Conservation (phyloP, 92 coral and sea anemone species). For the Hydrozoanthus gracilis region DNA sequence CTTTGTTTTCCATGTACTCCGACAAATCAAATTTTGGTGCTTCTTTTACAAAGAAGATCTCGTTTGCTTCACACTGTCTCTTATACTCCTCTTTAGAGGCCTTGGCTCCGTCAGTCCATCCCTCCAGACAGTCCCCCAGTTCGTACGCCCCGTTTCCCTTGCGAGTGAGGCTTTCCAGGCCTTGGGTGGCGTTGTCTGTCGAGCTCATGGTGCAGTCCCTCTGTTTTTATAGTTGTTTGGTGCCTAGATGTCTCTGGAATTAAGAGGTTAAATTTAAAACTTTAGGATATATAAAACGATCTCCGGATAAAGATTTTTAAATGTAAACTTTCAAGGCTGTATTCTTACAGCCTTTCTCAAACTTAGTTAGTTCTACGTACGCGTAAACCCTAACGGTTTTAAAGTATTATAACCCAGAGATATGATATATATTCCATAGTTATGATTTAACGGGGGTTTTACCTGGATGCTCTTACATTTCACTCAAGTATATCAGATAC, state of each 20-base stretch:
- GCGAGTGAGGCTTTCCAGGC: conserved; percentile 1
- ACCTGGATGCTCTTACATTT: too few species aligned
- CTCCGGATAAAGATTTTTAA: too few species aligned
- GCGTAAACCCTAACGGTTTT: too few species aligned
- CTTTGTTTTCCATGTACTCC: conserved; percentile 52
- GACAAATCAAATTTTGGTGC: conserved; percentile 46
- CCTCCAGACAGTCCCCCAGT: conserved; percentile 46
- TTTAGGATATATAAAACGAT: too few species aligned
- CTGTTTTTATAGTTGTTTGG: background rate
- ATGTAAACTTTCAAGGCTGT: too few species aligned
- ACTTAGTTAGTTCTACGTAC: too few species aligned
- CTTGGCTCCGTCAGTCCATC: conserved; percentile 81
- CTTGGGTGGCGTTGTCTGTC: background rate
- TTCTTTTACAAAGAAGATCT: conserved; percentile 63
- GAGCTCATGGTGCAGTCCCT: background rate
- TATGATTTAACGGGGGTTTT: too few species aligned
- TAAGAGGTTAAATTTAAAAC: background rate
- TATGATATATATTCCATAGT: too few species aligned
- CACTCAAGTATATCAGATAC: too few species aligned
- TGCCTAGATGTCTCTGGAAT: background rate
- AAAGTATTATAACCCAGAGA: too few species aligned
- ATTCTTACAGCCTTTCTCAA: too few species aligned
- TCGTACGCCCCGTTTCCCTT: conserved; percentile 33
- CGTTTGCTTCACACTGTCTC: conserved; percentile 84
- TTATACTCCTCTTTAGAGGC: conserved; percentile 76